Percentiles rank a stretch among this genome's conserved stretches.
These are phyloP conservation scores for Orchesella cincta DNA, from an alignment of 1,140 invertebrate genomes.

Conservation along the genomic window DNA sequence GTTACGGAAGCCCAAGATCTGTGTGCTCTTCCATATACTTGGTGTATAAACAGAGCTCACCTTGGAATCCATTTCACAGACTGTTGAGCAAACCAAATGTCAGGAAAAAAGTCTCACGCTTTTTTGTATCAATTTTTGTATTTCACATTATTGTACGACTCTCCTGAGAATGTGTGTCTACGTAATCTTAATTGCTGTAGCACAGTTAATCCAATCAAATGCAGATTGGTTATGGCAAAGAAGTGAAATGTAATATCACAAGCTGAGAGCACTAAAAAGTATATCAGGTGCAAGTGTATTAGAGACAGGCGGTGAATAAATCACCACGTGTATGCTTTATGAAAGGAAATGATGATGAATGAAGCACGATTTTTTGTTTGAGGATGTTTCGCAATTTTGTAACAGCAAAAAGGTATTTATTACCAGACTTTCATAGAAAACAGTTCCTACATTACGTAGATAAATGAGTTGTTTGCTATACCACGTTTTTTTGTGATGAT, in stretches of 20 bases:
- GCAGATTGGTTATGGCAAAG: too few species aligned
- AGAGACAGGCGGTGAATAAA: too few species aligned
- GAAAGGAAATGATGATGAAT: conserved; percentile 18
- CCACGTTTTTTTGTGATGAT: neutral
- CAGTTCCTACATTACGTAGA: too few species aligned
- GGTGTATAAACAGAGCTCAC: neutral
- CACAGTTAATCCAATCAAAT: too few species aligned
- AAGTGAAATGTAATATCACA: too few species aligned
- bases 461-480: neutral
- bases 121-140: too few species aligned
- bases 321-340: neutral
- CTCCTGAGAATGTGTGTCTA: neutral
- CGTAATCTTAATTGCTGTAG: neutral
- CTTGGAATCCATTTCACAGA: neutral
- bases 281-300: too few species aligned
- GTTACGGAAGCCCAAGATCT: neutral
- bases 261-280: neutral
- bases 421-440: too few species aligned
- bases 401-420: too few species aligned
- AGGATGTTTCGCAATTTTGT: conserved; percentile 24
- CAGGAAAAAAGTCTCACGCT: too few species aligned
- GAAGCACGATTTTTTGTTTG: too few species aligned
- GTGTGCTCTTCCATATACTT: neutral
- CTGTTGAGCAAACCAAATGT: neutral
- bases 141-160: too few species aligned